These are phyloP conservation scores for Galeruca laticollis DNA, from an alignment of 2,888 invertebrate genomes.

Conservation along the genomic window DNA sequence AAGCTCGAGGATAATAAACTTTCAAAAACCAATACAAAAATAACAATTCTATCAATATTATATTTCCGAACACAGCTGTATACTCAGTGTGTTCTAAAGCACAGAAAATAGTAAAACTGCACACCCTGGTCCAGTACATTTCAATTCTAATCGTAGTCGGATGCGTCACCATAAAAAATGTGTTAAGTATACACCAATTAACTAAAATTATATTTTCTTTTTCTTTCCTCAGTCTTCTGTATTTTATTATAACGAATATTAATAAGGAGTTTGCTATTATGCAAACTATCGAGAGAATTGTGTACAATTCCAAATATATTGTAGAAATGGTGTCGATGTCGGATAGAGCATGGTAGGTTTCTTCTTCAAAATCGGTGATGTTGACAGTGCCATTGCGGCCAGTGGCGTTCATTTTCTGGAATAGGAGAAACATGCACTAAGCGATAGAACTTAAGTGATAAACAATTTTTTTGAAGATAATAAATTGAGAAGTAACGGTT, in stretches of 20 bases:
- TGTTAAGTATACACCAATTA: constrained; percentile 41
- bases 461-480: too few relatives aligned
- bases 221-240: constrained; percentile 40
- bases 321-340: background rate
- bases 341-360: background rate
- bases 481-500: too few relatives aligned
- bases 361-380: constrained; percentile 4
- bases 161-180: constrained; percentile 31
- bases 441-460: background rate
- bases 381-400: constrained; percentile 4
- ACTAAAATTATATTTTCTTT: constrained; percentile 41
- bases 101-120: constrained; percentile 19
- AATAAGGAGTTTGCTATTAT: constrained; percentile 39
- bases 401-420: constrained; percentile 27
- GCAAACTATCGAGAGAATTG: constrained; percentile 36
- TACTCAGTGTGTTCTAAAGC: constrained; percentile 34
- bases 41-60: constrained; percentile 36
- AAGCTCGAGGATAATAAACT: constrained; percentile 32
- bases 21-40: constrained; percentile 41
- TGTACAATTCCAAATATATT: constrained; percentile 38
- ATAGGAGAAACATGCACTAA: constrained; percentile 2
- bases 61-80: constrained; percentile 24
- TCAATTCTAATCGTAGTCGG: constrained; percentile 30
- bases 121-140: background rate
- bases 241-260: constrained; percentile 41